phyloP scores from a whole-genome alignment of 2,113 vertebrate species.

The Haemorhous mexicanus region DNA sequence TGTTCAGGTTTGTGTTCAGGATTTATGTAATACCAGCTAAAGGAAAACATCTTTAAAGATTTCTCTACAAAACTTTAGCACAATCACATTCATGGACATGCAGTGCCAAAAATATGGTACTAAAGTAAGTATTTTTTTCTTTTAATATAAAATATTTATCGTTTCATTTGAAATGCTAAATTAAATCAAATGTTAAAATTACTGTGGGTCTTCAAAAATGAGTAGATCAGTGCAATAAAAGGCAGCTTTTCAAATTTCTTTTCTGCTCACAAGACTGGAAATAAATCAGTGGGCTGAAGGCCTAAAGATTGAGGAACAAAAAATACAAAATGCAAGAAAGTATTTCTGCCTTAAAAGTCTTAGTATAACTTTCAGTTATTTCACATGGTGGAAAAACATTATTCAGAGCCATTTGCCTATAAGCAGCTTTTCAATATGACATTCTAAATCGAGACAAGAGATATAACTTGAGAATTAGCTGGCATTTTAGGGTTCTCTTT shows the following conservation, averaged over 20 bases:
- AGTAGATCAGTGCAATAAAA: not conserved
- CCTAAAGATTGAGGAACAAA: not conserved
- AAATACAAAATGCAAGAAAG: not conserved
- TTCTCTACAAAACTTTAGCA: not conserved
- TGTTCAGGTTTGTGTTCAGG: not conserved
- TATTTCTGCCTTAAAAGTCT: not conserved
- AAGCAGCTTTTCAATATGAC: not conserved
- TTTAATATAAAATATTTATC: not conserved
- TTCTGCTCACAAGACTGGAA: not conserved
- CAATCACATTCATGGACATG: not conserved
- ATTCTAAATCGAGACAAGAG: not conserved
- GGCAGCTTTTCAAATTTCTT: not conserved
- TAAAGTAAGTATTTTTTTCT: not conserved
- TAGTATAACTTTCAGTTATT: not conserved
- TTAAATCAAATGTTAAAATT: not conserved
- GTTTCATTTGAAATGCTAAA: not conserved
- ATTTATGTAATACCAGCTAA: not conserved
- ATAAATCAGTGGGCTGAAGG: not conserved
- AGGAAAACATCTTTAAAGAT: not conserved
- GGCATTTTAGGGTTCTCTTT: not conserved
- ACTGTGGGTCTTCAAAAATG: not conserved
- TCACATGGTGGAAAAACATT: not conserved
- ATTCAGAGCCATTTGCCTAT: not conserved
- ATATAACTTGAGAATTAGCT: not conserved
- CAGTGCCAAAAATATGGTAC: not conserved